Percentiles rank a stretch among this genome's conserved stretches.
These are phyloP conservation scores for Ondatra zibethicus DNA, from an alignment of 2,113 vertebrate species.

Conservation along the genomic window DNA sequence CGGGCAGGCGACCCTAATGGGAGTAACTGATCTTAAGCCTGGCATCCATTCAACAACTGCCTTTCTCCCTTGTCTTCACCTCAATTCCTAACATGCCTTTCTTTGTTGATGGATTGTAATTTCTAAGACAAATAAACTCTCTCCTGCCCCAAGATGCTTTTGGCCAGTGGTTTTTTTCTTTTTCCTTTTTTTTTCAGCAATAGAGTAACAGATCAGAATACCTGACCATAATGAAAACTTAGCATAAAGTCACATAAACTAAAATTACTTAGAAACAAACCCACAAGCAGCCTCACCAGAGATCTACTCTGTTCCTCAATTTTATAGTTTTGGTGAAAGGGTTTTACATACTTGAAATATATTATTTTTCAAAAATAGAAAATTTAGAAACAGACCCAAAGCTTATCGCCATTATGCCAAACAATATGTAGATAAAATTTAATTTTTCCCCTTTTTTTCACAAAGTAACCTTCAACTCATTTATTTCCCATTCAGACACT, in stretches of 20 bases:
- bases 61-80: too few species aligned
- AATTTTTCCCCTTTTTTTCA: neutral
- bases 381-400: neutral
- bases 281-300: neutral
- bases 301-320: accelerated
- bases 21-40: neutral
- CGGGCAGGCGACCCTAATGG: neutral
- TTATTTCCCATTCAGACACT: neutral
- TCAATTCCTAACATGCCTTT: too few species aligned
- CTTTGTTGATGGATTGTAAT: neutral
- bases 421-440: neutral
- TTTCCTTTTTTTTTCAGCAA: neutral
- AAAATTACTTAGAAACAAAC: neutral
- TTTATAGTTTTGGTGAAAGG: neutral
- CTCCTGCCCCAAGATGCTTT: neutral
- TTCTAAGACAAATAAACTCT: neutral
- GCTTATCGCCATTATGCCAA: neutral
- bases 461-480: neutral
- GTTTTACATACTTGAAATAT: neutral
- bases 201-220: neutral
- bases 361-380: neutral
- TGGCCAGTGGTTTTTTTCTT: neutral
- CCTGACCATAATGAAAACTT: neutral
- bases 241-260: neutral
- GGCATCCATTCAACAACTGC: neutral